Base-by-base conservation (phyloP, 2,888 invertebrate species). In the Conchocele bisecta region DNA sequence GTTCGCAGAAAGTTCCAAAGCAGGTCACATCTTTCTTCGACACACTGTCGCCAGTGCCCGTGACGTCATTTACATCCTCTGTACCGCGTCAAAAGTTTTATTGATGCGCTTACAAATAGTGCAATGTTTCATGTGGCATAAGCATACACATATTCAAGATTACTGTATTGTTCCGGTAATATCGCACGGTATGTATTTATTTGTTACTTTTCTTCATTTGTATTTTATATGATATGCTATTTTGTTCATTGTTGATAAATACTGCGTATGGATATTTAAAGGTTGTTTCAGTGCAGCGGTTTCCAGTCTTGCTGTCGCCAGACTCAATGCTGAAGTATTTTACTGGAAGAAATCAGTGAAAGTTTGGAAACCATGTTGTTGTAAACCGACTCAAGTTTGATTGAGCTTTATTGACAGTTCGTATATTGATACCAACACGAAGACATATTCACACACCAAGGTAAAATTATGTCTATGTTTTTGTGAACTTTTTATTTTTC, bases 301-400 rank as follows among this genome's bases (percentile, higher is more conserved):
- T 84, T 84, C 83, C 86, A 85, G 88, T 87, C 88, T 79, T 77
- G 79, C 85, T 87, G 88, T 88, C 88, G 88, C 88, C 88, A 87
- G 79, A 75, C 79, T 83, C 84, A 84, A 84, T 83, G 83, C 77
- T 67, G 69, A 74, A 72, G 74, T 71, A 78, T 76, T 75, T 44
- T 28, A 46, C 35, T 29, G 33, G 48, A 7, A 15, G 24, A 50
- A 31, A 51, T 61, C 20, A 64, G 58, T 64, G 56, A 66, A 67
- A 71, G 67, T 69, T 6, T 17, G 2, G 44, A 41, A 53, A 44
- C 60, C 64, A 65, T 68, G 68, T 51, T 72, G 56, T 56, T 50
- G 20, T 35, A 37, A 13, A 37, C 26, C n/a, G 51, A 31, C 15
- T 15, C 11, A 11, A 35, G n/a, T n/a, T n/a, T n/a, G n/a, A n/a